Evolutionary conservation across 2,888 invertebrate species (phyloP).

Genomic region (Geotrupes spiniger): DNA sequence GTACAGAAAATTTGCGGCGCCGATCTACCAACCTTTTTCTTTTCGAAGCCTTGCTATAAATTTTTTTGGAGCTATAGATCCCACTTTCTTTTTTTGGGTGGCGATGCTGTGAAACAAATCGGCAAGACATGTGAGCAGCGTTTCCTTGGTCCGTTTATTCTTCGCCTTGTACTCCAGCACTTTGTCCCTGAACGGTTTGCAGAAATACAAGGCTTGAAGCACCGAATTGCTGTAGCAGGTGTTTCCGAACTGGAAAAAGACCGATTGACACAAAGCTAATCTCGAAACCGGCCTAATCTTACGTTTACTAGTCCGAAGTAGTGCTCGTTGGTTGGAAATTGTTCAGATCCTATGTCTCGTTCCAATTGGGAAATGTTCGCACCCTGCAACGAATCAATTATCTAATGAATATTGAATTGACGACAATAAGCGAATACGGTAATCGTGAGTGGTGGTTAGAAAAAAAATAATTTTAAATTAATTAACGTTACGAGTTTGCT

Average conservation of each 20-base stretch:
- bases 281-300: constrained; percentile 51
- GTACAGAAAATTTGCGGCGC: constrained; percentile 1
- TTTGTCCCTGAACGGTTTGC: constrained; percentile 97
- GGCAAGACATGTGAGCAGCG: constrained; percentile 93
- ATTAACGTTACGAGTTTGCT: constrained; percentile 18
- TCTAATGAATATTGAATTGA: constrained; percentile 17
- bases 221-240: constrained; percentile 99
- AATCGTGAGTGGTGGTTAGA: neutral
- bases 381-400: constrained; percentile 65
- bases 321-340: constrained; percentile 97
- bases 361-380: constrained; percentile 99
- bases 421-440: constrained; percentile 10
- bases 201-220: constrained; percentile 98
- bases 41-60: constrained; percentile 97
- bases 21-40: constrained; percentile 78
- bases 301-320: constrained; percentile 99
- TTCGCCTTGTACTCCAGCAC: constrained; percentile 97
- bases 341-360: constrained; percentile 98
- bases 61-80: constrained; percentile 99
- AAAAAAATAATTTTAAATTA: constrained; percentile 5
- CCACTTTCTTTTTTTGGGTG: constrained; percentile 99
- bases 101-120: constrained; percentile 99
- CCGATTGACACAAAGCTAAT: neutral
- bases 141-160: constrained; percentile 94
- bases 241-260: constrained; percentile 85